A percentile compares a stretch with the other conserved stretches of the same genome.
phyloP scores from a whole-genome alignment of 1,140 invertebrate species.

The Notospermus geniculatus region DNA sequence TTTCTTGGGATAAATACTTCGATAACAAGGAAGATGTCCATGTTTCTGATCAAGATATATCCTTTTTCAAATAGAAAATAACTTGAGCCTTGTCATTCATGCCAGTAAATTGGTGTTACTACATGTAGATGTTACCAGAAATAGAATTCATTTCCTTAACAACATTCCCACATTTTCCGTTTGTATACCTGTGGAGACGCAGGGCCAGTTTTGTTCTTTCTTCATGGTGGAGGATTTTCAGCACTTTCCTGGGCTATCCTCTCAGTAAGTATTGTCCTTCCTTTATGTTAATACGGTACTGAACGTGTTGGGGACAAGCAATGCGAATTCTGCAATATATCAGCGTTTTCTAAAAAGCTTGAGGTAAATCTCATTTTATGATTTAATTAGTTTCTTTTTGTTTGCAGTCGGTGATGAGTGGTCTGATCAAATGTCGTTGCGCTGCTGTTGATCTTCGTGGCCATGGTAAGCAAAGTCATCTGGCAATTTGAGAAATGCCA shows the following conservation, averaged over 20 bases:
- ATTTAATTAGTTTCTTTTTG: no score
- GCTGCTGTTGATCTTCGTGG: conserved; percentile 87
- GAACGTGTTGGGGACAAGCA: no score
- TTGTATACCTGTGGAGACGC: conserved; percentile 65
- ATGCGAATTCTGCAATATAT: no score
- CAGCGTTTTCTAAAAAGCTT: neutral
- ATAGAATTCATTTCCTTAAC: no score
- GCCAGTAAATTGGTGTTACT: neutral
- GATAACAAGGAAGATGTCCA: conserved; percentile 68
- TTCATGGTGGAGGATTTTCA: conserved; percentile 96
- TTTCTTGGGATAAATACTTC: conserved; percentile 81
- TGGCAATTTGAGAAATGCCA: neutral
- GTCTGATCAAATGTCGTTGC: conserved; percentile 80
- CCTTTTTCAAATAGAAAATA: conserved; percentile 20
- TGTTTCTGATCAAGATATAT: conserved; percentile 63
- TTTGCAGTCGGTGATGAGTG: conserved; percentile 71
- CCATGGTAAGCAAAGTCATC: conserved; percentile 64
- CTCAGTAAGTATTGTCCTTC: conserved; percentile 46
- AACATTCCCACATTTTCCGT: conserved; percentile 63
- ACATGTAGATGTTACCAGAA: no score
- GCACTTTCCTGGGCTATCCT: conserved; percentile 90
- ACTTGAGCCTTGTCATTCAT: conserved; percentile 1
- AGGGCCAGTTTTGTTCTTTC: conserved; percentile 77
- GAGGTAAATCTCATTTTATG: neutral
- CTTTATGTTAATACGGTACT: no score